These are phyloP conservation scores for Petrolisthes manimaculis DNA, from an alignment of 2,888 invertebrate species.

Conservation along the genomic window DNA sequence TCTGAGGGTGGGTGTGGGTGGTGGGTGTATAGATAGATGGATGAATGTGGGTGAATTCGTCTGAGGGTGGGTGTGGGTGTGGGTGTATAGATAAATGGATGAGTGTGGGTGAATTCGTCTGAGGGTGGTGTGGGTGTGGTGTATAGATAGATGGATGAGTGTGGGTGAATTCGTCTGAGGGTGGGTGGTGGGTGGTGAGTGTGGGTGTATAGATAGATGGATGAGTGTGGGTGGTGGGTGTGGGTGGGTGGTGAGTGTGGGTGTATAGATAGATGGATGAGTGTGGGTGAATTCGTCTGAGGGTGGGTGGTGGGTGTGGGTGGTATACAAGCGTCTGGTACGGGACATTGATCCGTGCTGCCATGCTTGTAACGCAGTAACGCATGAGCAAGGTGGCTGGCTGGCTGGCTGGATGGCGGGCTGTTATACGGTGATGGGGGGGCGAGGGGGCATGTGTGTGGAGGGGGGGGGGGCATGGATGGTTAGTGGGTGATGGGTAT, in stretches of 20 bases:
- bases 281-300: not conserved
- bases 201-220: not conserved
- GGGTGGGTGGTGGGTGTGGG: not conserved
- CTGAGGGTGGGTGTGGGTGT: too few species aligned
- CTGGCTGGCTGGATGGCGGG: not conserved
- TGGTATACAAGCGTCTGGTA: not conserved
- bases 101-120: too few species aligned
- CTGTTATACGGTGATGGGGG: constrained; percentile 5
- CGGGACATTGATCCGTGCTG: too few species aligned
- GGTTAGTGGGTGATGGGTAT: too few species aligned
- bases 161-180: not conserved
- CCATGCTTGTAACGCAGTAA: too few species aligned
- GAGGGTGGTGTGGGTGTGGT: not conserved
- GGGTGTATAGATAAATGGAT: too few species aligned
- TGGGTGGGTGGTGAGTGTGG: not conserved
- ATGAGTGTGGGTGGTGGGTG: not conserved
- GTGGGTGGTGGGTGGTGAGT: not conserved
- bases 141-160: not conserved
- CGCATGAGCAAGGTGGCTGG: not conserved
- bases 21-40: not conserved
- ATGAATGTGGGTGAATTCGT: not conserved
- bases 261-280: not conserved
- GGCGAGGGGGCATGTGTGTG: not conserved
- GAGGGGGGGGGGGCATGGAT: not conserved
- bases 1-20: not conserved